A percentile compares a stretch with the other conserved stretches of the same genome.
Conservation (phyloP, 2,888 invertebrate species). For the Rhamphomyia laevipes region DNA sequence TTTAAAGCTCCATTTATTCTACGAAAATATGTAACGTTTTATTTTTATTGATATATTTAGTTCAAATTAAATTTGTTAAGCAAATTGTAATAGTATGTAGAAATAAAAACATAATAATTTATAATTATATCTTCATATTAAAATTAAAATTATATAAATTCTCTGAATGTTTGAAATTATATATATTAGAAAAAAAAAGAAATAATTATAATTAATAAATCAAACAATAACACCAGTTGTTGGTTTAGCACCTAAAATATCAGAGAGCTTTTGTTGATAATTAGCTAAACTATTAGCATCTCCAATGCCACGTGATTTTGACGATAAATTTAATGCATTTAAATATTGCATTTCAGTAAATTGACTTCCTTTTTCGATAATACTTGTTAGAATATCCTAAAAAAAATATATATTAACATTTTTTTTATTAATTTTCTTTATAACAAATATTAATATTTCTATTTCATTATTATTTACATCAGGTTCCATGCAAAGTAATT, state of each 20-base stretch:
- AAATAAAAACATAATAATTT: too few species aligned
- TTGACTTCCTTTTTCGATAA: slow-evolving; percentile 77
- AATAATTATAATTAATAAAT: neutral
- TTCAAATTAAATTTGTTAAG: too few species aligned
- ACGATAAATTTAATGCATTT: slow-evolving; percentile 71
- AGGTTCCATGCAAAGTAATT: slow-evolving; percentile 68
- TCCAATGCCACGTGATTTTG: slow-evolving; percentile 45
- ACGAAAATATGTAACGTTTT: too few species aligned
- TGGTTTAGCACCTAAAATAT: slow-evolving; percentile 56
- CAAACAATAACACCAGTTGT: slow-evolving; percentile 67
- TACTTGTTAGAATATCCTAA: slow-evolving; percentile 70
- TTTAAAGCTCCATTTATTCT: too few species aligned
- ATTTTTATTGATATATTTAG: too few species aligned
- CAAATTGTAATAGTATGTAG: too few species aligned
- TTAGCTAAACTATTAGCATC: slow-evolving; percentile 47
- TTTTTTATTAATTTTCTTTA: neutral
- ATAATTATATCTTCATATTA: too few species aligned
- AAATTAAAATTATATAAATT: too few species aligned
- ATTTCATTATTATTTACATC: slow-evolving; percentile 46
- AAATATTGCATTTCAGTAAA: slow-evolving; percentile 82
- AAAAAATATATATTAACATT: too few species aligned
- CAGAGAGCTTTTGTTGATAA: slow-evolving; percentile 67
- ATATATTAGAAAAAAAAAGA: neutral
- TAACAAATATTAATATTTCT: neutral
- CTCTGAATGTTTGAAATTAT: too few species aligned